Conservation (phyloP, 2,888 invertebrate species). For the Exocentrus adspersus region DNA sequence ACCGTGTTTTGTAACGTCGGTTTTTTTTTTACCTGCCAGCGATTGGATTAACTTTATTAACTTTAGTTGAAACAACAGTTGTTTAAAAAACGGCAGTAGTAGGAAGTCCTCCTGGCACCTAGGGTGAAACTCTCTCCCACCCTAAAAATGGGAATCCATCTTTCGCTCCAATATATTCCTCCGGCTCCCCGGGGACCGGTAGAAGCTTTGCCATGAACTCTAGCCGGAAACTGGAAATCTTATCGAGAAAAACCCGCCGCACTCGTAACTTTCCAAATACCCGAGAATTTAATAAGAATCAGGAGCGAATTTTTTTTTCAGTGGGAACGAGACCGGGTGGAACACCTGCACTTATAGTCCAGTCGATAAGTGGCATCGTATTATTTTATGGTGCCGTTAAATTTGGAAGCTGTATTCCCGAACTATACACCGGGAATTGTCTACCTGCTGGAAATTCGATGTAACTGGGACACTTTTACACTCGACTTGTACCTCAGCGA, state of each 20-base stretch:
- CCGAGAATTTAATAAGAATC: slow-evolving; percentile 1
- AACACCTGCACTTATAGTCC: not conserved
- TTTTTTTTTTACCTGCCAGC: no score
- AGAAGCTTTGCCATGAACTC: not conserved
- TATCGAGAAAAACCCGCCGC: not conserved
- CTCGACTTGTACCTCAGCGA: slow-evolving; percentile 10
- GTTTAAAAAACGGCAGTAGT: no score
- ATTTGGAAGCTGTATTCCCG: no score
- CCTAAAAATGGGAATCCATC: not conserved
- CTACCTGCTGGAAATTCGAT: slow-evolving; percentile 8
- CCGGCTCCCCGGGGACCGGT: not conserved
- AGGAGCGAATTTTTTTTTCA: not conserved
- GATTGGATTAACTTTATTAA: no score
- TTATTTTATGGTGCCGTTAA: no score
- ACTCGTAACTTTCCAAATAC: not conserved
- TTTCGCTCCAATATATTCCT: slow-evolving; percentile 3
- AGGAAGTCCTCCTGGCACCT: not conserved
- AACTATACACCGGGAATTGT: not conserved
- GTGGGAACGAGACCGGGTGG: not conserved
- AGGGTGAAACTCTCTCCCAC: not conserved
- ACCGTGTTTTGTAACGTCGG: no score
- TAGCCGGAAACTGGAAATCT: not conserved
- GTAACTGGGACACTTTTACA: slow-evolving; percentile 19
- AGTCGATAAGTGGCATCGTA: no score
- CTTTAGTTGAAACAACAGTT: no score